Percentiles rank a stretch among this genome's conserved stretches.
phyloP scores from a whole-genome alignment of 2,797 vertebrate genomes.

The Microchirus variegatus region DNA sequence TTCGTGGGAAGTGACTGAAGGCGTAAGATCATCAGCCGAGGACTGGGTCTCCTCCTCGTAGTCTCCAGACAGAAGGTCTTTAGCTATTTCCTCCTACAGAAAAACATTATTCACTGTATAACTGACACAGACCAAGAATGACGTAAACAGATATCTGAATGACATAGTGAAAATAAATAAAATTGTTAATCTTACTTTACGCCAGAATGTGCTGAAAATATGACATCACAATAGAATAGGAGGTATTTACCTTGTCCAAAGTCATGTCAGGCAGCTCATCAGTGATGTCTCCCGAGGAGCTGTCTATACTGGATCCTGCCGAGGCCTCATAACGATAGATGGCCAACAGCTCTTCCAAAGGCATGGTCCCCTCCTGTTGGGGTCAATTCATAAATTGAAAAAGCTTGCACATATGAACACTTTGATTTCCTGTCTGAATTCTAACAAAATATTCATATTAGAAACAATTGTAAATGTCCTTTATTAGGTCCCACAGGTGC shows the following conservation, averaged over 20 bases:
- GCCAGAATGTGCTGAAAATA: not conserved
- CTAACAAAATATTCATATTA: not conserved
- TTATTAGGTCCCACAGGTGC: too few species aligned
- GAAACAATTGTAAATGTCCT: too few species aligned
- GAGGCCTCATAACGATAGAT: slow-evolving; percentile 96
- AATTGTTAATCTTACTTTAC: not conserved
- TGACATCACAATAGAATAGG: not conserved
- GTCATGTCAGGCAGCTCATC: slow-evolving; percentile 99
- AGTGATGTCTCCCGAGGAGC: slow-evolving; percentile 94
- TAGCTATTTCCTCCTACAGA: slow-evolving; percentile 94
- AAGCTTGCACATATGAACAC: not conserved
- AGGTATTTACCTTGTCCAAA: slow-evolving; percentile 90
- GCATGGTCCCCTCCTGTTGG: slow-evolving; percentile 95
- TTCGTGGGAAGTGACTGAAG: slow-evolving; percentile 95
- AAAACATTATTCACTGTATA: not conserved
- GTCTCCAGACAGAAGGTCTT: slow-evolving; percentile 94
- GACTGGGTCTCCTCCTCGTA: slow-evolving; percentile 97
- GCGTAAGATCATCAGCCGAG: slow-evolving; percentile 95
- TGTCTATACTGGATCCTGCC: slow-evolving; percentile 90
- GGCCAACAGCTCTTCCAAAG: slow-evolving; percentile 93
- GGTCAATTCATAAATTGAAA: not conserved
- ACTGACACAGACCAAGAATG: not conserved
- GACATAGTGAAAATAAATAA: not conserved
- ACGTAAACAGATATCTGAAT: not conserved
- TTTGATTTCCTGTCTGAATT: not conserved